Evolutionary conservation across 2,888 invertebrate species (phyloP).

Genomic region (Trimorus sp.): DNA sequence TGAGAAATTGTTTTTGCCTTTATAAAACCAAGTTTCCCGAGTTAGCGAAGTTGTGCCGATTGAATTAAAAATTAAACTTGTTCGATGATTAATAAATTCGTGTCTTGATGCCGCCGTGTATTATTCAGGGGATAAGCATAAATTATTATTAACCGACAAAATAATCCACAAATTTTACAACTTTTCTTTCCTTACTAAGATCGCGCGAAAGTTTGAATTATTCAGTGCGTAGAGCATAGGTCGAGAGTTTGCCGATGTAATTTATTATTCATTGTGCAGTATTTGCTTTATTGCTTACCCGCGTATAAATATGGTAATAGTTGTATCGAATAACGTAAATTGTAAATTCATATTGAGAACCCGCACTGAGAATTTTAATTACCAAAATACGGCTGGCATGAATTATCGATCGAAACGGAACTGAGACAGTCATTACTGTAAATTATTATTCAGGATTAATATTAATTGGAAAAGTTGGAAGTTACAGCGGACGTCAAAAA

Average conservation of each 20-base stretch:
- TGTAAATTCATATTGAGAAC: too few species aligned
- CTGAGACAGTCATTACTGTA: too few species aligned
- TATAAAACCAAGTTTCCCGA: neutral
- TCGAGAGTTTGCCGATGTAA: conserved; percentile 18
- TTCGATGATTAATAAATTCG: conserved; percentile 7
- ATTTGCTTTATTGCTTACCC: conserved; percentile 8
- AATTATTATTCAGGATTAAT: too few species aligned
- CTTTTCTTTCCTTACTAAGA: conserved; percentile 23
- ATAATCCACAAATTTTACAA: conserved; percentile 22
- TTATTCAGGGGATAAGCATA: conserved; percentile 12
- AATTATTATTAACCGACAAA: conserved; percentile 25
- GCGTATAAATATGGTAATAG: too few species aligned
- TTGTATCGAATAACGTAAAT: too few species aligned
- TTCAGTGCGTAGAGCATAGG: conserved; percentile 17
- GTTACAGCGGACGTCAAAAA: too few species aligned
- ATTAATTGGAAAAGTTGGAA: too few species aligned
- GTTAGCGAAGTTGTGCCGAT: neutral
- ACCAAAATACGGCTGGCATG: too few species aligned
- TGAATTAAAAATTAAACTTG: conserved; percentile 23
- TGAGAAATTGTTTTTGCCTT: neutral
- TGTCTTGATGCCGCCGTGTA: neutral
- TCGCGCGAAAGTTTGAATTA: conserved; percentile 22
- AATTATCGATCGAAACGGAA: too few species aligned
- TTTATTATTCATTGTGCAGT: conserved; percentile 27
- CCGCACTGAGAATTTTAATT: too few species aligned